Evolutionary conservation across 2,797 vertebrate species (phyloP).

Genomic region (Acipenser transmontanus): DNA sequence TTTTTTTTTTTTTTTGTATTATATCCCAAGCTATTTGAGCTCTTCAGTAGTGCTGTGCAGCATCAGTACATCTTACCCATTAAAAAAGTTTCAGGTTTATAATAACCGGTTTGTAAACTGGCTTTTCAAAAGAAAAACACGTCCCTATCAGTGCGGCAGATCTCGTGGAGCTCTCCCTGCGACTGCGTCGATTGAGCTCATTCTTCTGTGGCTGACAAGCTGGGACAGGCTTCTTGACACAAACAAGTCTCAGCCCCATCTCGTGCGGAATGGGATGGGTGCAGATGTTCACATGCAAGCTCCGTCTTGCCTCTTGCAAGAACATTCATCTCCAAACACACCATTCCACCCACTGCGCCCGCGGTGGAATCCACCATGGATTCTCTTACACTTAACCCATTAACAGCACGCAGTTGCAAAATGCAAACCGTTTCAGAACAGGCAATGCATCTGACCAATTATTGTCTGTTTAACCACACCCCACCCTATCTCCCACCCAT

Average conservation of each 20-base stretch:
- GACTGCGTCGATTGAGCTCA: slow-evolving; percentile 50
- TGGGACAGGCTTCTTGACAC: slow-evolving; percentile 78
- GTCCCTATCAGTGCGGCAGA: slow-evolving; percentile 42
- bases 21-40: too few relatives aligned
- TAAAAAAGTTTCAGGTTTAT: slow-evolving; percentile 5
- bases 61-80: slow-evolving; percentile 2
- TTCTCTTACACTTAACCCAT: slow-evolving; percentile 55
- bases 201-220: slow-evolving; percentile 69
- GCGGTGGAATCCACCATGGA: slow-evolving; percentile 68
- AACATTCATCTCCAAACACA: slow-evolving; percentile 89
- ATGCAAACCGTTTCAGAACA: too few relatives aligned
- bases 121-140: slow-evolving; percentile 41
- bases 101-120: slow-evolving; percentile 35
- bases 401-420: slow-evolving; percentile 15
- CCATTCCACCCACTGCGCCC: slow-evolving; percentile 67
- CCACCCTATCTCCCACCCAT: too few relatives aligned
- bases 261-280: slow-evolving; percentile 83
- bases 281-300: slow-evolving; percentile 94
- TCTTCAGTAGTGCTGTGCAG: too few relatives aligned
- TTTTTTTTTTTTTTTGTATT: too few relatives aligned
- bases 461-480: too few relatives aligned
- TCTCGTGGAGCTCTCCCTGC: slow-evolving; percentile 30
- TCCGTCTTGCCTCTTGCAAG: slow-evolving; percentile 84
- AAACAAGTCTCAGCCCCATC: slow-evolving; percentile 96
- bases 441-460: too few relatives aligned